Evolutionary conservation across 2,888 invertebrate species (phyloP).

Genomic region (Eurytoma adleriae): DNA sequence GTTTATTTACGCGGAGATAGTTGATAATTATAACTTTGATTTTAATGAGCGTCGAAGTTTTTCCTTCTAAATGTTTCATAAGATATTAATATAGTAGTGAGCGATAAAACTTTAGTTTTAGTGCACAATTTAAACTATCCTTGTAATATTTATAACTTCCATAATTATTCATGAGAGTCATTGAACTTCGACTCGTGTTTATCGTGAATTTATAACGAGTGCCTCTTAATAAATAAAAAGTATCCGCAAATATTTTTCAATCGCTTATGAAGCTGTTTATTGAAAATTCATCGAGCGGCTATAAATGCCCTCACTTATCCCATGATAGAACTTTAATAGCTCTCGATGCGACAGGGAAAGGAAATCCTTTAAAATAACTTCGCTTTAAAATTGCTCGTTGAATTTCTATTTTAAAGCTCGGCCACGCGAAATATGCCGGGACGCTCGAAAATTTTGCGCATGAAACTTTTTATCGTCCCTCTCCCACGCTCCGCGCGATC

Average conservation of each 20-base stretch:
- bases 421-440: neutral
- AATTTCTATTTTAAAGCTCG: neutral
- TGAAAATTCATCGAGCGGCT: neutral
- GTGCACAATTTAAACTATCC: no score
- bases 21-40: no score
- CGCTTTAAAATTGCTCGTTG: neutral
- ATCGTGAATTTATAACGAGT: neutral
- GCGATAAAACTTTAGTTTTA: no score
- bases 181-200: neutral
- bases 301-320: neutral
- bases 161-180: no score
- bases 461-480: no score
- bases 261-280: neutral
- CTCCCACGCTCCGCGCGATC: no score
- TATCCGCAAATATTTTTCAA: neutral
- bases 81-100: no score
- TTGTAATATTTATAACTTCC: no score
- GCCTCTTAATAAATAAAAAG: neutral
- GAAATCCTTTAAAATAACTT: neutral
- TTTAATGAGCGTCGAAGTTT: no score
- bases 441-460: no score
- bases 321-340: neutral
- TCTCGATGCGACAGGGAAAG: conserved; percentile 1
- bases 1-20: neutral
- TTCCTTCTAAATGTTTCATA: no score